Base-by-base conservation (phyloP, 2,888 invertebrate genomes). In the Strigamia transsilvanica region DNA sequence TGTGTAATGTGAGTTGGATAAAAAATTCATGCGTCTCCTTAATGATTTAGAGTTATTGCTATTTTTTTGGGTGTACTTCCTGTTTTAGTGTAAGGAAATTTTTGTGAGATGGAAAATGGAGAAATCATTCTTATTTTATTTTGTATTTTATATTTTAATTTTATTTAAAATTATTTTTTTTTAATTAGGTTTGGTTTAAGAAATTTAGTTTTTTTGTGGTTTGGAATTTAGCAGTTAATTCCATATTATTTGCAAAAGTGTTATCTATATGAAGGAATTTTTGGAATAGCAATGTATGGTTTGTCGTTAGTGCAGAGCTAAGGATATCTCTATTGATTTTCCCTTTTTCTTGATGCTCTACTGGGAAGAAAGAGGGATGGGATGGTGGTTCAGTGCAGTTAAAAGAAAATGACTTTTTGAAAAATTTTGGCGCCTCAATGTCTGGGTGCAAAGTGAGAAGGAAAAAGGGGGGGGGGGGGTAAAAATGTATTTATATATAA, bases 301-400 rank as follows among this genome's bases (percentile, higher is more conserved):
- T 66, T 66, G 61, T 23, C 61, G 61, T 66, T 66, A 66, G 61
- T 21, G 61, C 61, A 21, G 21, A 66, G 61, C 61, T 66, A 66
- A 66, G 61, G 61, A 66, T 66, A 66, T 66, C 61, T 66, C 18
- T 66, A 66, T 66, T 66, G 61, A 66, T 66, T 66, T 66, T 66
- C 61, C 61, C 61, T 66, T 66, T 23, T 21, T 21, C 61, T 23
- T 66, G 61, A 66, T 66, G 61, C 21, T 66, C 61, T 66, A 21
- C 61, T 66, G 61, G 21, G 61, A 66, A 66, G 23, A 23, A 21
- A 66, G 61, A 46, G 46, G n/a, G 46, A 46, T 13, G 46, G 15
- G 13, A n/a, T 66, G 61, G 61, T 66, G 61, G 61, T 12, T 7
- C 9, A 23, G 23, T 66, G 61, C 21, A 66, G 61, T n/a, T 46